Conservation (phyloP, 2,113 vertebrate genomes). For the Mionectes macconnelli region DNA sequence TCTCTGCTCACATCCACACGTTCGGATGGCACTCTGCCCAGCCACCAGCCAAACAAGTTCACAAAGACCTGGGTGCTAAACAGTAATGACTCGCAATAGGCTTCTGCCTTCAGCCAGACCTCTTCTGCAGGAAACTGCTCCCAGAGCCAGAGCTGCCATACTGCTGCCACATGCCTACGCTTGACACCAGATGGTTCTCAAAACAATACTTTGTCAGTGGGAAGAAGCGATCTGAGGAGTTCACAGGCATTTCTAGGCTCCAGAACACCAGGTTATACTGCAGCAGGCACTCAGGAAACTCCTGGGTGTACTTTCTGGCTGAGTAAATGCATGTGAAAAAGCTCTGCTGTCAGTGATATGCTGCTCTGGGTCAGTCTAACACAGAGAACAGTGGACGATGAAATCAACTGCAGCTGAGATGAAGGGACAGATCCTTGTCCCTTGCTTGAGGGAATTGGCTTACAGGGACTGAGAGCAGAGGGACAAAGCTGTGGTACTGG, state of each 20-base stretch:
- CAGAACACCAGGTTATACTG: conserved; percentile 11
- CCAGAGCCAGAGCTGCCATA: conserved; percentile 37
- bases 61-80: conserved; percentile 55
- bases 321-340: conserved; percentile 17
- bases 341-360: not conserved
- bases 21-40: conserved; percentile 44
- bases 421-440: not conserved
- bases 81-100: conserved; percentile 48
- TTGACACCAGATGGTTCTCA: conserved; percentile 64
- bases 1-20: not conserved
- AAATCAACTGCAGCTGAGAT: conserved; percentile 3
- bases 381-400: not conserved
- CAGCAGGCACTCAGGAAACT: conserved; percentile 42
- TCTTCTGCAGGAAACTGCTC: conserved; percentile 59
- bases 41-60: conserved; percentile 49
- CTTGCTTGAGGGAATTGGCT: not conserved
- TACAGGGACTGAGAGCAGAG: not conserved
- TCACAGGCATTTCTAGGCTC: conserved; percentile 61
- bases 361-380: not conserved
- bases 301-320: conserved; percentile 25
- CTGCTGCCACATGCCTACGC: conserved; percentile 71
- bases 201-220: conserved; percentile 61
- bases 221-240: conserved; percentile 34
- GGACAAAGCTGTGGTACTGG: not conserved
- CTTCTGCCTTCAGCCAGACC: conserved; percentile 42